Conservation (phyloP, 2,797 vertebrate genomes). For the Sebastolobus altivelis region DNA sequence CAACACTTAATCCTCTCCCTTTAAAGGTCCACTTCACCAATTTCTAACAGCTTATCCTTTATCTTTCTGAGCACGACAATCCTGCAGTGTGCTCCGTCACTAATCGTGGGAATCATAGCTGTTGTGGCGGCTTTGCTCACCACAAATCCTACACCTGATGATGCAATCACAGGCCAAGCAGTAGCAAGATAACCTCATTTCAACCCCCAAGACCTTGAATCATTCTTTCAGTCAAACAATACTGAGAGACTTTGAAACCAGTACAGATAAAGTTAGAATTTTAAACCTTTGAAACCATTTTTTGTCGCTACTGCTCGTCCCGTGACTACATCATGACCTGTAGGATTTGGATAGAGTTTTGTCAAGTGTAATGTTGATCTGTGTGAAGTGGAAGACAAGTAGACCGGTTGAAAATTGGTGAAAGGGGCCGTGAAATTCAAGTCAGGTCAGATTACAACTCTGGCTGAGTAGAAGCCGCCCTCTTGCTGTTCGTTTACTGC, state of each 20-base stretch:
- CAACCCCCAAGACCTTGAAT: constrained; percentile 35
- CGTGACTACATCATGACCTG: not conserved
- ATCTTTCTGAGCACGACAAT: constrained; percentile 3
- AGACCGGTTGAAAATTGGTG: not conserved
- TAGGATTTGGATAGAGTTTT: not conserved
- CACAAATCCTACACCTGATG: constrained; percentile 43
- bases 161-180: constrained; percentile 55
- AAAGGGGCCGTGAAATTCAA: constrained; percentile 17
- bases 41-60: not conserved
- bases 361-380: not conserved
- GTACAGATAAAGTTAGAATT: constrained; percentile 16
- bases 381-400: not conserved
- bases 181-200: constrained; percentile 47
- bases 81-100: constrained; percentile 4
- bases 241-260: constrained; percentile 19
- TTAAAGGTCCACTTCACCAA: not conserved
- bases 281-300: not conserved
- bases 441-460: constrained; percentile 1
- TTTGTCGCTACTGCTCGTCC: not conserved
- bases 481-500: not conserved
- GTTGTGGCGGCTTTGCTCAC: constrained; percentile 2
- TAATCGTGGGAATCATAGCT: constrained; percentile 42
- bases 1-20: constrained; percentile 5
- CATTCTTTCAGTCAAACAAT: constrained; percentile 8
- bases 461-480: not conserved